Percentiles rank a stretch among this genome's conserved stretches.
phyloP scores from a whole-genome alignment of 1,140 invertebrate species.

The Cardiocondyla obscurior region DNA sequence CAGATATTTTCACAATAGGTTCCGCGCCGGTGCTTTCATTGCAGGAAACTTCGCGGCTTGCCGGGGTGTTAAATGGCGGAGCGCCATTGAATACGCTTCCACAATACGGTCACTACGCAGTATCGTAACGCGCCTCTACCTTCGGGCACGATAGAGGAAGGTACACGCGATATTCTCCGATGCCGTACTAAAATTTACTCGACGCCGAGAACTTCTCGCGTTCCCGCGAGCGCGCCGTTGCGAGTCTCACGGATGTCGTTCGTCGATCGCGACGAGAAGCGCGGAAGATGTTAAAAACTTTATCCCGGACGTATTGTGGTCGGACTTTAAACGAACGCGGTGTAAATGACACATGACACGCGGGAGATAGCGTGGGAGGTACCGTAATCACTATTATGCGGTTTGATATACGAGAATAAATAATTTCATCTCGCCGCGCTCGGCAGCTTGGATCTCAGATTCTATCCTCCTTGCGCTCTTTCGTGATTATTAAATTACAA shows the following conservation, averaged over 20 bases:
- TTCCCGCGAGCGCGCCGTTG: not conserved
- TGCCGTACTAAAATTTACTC: constrained; percentile 35
- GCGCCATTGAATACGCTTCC: constrained; percentile 78
- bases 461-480: constrained; percentile 30
- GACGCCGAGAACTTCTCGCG: constrained; percentile 20
- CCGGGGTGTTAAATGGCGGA: constrained; percentile 80
- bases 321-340: not conserved
- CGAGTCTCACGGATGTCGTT: not conserved
- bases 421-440: constrained; percentile 20
- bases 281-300: not conserved
- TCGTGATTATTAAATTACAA: constrained; percentile 54
- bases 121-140: constrained; percentile 74
- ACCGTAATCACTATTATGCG: not conserved
- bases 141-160: constrained; percentile 57
- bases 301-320: not conserved
- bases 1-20: constrained; percentile 83
- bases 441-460: constrained; percentile 17
- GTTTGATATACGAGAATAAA: constrained; percentile 14
- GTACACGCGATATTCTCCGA: constrained; percentile 53
- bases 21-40: constrained; percentile 79
- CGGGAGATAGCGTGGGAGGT: not conserved
- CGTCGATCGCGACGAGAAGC: not conserved
- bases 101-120: constrained; percentile 78
- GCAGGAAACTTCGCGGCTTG: constrained; percentile 80
- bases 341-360: not conserved